phyloP scores from a whole-genome alignment of 2,113 vertebrate genomes.

The Rhombomys opimus region DNA sequence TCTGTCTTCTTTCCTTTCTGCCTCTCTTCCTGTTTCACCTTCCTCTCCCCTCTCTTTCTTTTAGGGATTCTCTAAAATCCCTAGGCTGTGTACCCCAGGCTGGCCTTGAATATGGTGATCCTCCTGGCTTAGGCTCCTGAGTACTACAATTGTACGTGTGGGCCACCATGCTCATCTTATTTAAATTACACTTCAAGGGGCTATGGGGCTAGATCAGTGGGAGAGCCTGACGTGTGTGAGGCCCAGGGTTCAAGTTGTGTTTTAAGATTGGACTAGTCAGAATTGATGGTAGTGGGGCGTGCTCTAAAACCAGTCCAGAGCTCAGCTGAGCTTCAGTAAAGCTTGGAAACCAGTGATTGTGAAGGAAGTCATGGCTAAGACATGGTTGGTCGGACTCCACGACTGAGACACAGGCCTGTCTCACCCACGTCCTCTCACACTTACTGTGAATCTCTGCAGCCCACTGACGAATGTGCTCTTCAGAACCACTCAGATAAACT shows the following conservation, averaged over 20 bases:
- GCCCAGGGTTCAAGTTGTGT: neutral
- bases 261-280: conserved; percentile 42
- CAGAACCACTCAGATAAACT: conserved; percentile 6
- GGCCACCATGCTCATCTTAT: neutral
- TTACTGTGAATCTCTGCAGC: conserved; percentile 14
- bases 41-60: neutral
- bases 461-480: neutral
- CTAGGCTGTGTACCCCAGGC: neutral
- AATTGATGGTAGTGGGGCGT: conserved; percentile 23
- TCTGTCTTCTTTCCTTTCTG: neutral
- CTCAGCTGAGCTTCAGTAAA: neutral
- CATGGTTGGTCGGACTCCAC: neutral
- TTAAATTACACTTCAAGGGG: conserved; percentile 26
- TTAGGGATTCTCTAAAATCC: neutral
- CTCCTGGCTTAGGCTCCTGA: neutral
- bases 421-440: neutral
- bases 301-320: neutral
- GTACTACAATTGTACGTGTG: neutral
- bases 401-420: neutral
- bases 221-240: neutral
- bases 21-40: neutral
- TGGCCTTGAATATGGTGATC: neutral
- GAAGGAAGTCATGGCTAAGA: neutral
- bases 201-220: neutral
- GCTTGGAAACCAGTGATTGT: neutral